Evolutionary conservation across 1,140 invertebrate genomes (phyloP).

Genomic region (Drosophila kanapiae): DNA sequence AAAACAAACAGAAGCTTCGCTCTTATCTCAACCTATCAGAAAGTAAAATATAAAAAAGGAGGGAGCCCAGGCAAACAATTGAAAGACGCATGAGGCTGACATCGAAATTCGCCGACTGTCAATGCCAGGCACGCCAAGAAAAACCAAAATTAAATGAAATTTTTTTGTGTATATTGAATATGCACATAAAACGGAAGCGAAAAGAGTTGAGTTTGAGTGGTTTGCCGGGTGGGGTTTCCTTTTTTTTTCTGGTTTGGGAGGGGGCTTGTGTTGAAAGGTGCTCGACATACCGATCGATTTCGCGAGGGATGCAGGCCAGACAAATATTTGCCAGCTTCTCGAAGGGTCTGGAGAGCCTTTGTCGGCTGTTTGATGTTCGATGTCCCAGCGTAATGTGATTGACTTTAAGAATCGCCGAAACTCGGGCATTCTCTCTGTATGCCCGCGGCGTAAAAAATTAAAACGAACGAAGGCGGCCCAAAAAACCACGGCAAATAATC

Average conservation of each 20-base stretch:
- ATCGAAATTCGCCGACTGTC: constrained; percentile 75
- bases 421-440: constrained; percentile 43
- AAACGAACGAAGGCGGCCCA: constrained; percentile 42
- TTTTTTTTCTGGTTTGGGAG: not conserved
- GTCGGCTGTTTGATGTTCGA: constrained; percentile 44
- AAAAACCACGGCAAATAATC: constrained; percentile 65
- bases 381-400: constrained; percentile 61
- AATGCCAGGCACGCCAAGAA: constrained; percentile 58
- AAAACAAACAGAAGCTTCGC: constrained; percentile 33
- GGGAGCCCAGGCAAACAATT: constrained; percentile 56
- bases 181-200: constrained; percentile 54
- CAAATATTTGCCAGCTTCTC: constrained; percentile 52
- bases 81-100: constrained; percentile 64
- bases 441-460: constrained; percentile 74
- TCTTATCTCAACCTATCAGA: constrained; percentile 40
- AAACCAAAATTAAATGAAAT: constrained; percentile 46
- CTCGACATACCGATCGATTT: constrained; percentile 53
- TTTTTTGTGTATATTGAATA: constrained; percentile 62
- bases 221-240: constrained; percentile 1
- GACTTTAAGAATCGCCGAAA: constrained; percentile 65
- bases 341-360: constrained; percentile 46
- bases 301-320: constrained; percentile 25
- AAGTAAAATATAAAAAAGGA: constrained; percentile 15
- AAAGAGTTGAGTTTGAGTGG: constrained; percentile 42
- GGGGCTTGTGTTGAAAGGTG: constrained; percentile 53